Conservation (phyloP, 2,113 vertebrate species). For the Phrynosoma platyrhinos region DNA sequence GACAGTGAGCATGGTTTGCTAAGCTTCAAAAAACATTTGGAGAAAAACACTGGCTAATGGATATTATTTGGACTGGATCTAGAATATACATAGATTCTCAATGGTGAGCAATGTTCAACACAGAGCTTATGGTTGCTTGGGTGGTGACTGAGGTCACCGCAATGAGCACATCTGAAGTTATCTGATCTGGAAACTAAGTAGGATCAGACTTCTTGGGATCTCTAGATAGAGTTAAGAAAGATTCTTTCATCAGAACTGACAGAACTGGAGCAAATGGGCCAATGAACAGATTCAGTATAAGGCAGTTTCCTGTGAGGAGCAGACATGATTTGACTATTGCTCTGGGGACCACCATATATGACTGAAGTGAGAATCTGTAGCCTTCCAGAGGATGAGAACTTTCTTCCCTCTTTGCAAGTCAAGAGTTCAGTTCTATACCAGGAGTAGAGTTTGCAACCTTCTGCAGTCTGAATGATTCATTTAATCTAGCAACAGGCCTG, state of each 20-base stretch:
- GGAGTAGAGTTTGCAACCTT: neutral
- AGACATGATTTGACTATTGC: too few species aligned
- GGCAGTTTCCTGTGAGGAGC: too few species aligned
- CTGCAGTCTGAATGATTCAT: constrained; percentile 26
- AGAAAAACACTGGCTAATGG: neutral
- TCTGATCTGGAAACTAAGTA: too few species aligned
- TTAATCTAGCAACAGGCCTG: constrained; percentile 24
- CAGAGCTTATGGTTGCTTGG: neutral
- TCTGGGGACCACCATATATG: too few species aligned
- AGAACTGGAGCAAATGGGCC: too few species aligned
- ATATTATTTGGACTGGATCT: neutral
- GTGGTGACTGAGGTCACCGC: neutral
- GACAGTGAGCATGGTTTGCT: too few species aligned
- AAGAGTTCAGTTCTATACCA: neutral
- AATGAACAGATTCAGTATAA: too few species aligned
- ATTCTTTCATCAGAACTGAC: neutral
- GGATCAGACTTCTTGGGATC: neutral
- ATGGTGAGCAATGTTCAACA: neutral
- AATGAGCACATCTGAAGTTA: too few species aligned
- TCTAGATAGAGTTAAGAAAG: neutral
- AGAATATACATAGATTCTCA: neutral
- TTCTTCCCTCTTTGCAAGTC: neutral
- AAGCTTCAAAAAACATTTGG: neutral
- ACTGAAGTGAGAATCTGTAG: too few species aligned
- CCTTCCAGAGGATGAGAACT: too few species aligned